A percentile compares a stretch with the other conserved stretches of the same genome.
phyloP scores from a whole-genome alignment of 2,888 invertebrate species.

The Synergus japonicus region DNA sequence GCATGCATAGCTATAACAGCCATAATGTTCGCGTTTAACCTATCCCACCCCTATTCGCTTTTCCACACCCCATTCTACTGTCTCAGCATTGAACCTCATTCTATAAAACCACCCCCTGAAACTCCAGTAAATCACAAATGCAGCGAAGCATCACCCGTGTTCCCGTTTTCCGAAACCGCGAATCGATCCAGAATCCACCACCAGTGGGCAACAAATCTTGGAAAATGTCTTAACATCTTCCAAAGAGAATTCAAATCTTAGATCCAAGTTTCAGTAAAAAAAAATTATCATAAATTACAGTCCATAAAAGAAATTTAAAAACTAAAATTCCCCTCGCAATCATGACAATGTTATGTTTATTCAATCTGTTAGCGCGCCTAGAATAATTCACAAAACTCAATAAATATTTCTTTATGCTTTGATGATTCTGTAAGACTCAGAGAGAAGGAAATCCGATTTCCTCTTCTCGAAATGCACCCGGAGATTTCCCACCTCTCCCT shows the following conservation, averaged over 20 bases:
- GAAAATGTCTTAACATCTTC: neutral
- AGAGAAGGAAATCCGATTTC: constrained; percentile 5
- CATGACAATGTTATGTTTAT: too few species aligned
- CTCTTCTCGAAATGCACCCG: neutral
- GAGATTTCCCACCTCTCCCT: neutral
- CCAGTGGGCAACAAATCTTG: constrained; percentile 15
- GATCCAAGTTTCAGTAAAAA: neutral
- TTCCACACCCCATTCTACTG: constrained; percentile 16
- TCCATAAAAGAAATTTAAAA: too few species aligned
- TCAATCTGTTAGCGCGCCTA: too few species aligned
- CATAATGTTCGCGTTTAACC: constrained; percentile 36
- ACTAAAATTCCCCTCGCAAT: too few species aligned
- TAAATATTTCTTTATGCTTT: neutral
- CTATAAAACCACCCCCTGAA: constrained; percentile 52
- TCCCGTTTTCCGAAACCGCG: constrained; percentile 50
- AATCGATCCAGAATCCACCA: constrained; percentile 56
- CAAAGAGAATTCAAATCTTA: neutral
- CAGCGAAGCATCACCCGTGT: constrained; percentile 68
- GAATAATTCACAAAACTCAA: too few species aligned
- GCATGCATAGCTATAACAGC: neutral
- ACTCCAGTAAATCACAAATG: constrained; percentile 70
- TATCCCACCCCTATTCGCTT: constrained; percentile 17
- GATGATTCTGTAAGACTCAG: neutral
- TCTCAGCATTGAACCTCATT: constrained; percentile 48
- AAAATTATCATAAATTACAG: too few species aligned